Base-by-base conservation (phyloP, 2,888 invertebrate genomes). In the Xylophagus ater region DNA sequence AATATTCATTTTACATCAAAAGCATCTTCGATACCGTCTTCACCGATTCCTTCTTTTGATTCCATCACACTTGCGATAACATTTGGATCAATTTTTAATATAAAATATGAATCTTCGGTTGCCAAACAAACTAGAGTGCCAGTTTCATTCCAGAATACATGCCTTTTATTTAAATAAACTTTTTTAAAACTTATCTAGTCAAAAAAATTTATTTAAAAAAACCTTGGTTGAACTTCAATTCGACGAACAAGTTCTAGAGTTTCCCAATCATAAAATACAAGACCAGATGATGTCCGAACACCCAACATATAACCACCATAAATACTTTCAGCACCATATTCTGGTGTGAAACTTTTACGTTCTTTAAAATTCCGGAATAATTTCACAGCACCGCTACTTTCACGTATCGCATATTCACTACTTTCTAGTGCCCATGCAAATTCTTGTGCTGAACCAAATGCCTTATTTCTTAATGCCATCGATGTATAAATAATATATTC, bases 401-500 rank as follows among this genome's bases (percentile, higher is more conserved):
- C 97, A 14, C 92, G 68, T 0, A 83, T 84, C 1, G 86, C 86
- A 54, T 86, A 87, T 52, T 96, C 89, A 30, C 90, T 92, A 21
- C 94, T 90, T 61, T 99, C 98, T 34, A 83, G 74, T 0, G 93
- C 92, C 98, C 98, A 99, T 0, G 97, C 97, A 60, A 99, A 99
- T 68, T 99, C 98, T 53, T 94, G 89, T 0, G 96, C 97, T 9
- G 89, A 82, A 1, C 98, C 98, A 59, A 97, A 99, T 2, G 94
- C 94, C 62, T 99, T 99, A 65, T 99, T 99, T 37, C 98, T 73
- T 46, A 99, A 69, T 0, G 97, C 97, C 94, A 98, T 96, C 0
- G 98, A 93, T 0, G 98, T 99, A 69, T 99, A 98, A 53, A 99
- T 97, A 34, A 99, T 98, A 64, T 96, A 99, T 62, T 99, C 98